phyloP scores from a whole-genome alignment of 2,797 vertebrate genomes.

The Ptychobarbus kaznakovi region DNA sequence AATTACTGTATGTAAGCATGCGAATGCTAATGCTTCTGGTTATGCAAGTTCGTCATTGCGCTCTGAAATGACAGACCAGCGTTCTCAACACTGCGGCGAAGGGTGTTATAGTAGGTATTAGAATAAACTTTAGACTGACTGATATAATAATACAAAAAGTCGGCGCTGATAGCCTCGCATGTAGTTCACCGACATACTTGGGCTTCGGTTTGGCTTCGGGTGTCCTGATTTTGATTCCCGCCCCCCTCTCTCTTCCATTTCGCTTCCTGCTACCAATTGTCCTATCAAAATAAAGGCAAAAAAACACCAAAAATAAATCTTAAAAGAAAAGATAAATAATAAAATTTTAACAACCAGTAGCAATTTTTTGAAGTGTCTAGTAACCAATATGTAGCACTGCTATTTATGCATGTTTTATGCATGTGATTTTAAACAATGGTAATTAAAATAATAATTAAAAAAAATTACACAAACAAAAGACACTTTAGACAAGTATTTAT shows the following conservation, averaged over 20 bases:
- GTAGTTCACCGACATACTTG: no score
- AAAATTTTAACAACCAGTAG: background rate
- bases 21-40: background rate
- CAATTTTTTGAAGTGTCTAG: background rate
- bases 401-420: background rate
- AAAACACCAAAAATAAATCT: no score
- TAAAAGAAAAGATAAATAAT: no score
- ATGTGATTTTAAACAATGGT: background rate
- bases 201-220: no score
- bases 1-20: background rate
- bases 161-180: background rate
- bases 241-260: no score
- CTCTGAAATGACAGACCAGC: background rate
- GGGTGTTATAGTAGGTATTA: background rate
- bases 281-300: no score
- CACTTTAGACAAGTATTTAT: background rate
- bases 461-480: background rate
- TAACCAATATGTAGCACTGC: background rate
- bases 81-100: background rate
- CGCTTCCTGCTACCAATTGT: no score
- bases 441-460: background rate
- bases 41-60: background rate
- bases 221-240: no score
- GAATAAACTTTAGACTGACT: background rate
- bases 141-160: background rate